phyloP scores from a whole-genome alignment of 2,888 invertebrate genomes.

The Oscheius onirici region DNA sequence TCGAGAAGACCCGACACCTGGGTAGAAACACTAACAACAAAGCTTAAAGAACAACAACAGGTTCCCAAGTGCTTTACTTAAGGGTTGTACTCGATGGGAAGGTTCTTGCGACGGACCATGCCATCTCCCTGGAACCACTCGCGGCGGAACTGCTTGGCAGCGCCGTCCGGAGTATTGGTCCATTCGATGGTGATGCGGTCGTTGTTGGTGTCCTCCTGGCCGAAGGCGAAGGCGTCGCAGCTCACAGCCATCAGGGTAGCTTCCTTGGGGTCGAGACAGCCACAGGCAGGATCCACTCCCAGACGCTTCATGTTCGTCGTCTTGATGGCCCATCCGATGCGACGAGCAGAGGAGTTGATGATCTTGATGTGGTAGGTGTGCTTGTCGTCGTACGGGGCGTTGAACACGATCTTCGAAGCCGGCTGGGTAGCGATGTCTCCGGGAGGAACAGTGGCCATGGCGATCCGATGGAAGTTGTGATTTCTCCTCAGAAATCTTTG shows the following conservation, averaged over 20 bases:
- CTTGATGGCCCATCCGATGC: slow-evolving; percentile 4
- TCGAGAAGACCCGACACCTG: too few relatives aligned
- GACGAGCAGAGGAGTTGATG: background rate
- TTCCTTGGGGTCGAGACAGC: slow-evolving; percentile 58
- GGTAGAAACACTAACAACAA: too few relatives aligned
- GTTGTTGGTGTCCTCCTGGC: slow-evolving; percentile 26
- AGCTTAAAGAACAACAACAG: too few relatives aligned
- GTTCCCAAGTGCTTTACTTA: background rate
- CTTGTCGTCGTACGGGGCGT: slow-evolving; percentile 58
- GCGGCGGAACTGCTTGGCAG: slow-evolving; percentile 57
- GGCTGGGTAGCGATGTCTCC: background rate
- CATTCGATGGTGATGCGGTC: slow-evolving; percentile 41
- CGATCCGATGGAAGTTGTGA: too few relatives aligned
- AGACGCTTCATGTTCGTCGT: background rate
- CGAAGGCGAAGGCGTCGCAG: slow-evolving; percentile 37
- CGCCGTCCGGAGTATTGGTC: slow-evolving; percentile 61
- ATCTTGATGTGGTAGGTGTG: slow-evolving; percentile 58
- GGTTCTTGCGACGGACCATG: slow-evolving; percentile 43
- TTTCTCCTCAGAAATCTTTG: too few relatives aligned
- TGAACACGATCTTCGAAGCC: slow-evolving; percentile 47
- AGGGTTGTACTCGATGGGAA: slow-evolving; percentile 27
- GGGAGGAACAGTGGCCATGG: background rate
- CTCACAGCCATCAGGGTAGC: slow-evolving; percentile 56
- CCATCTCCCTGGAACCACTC: slow-evolving; percentile 48
- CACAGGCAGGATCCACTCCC: too few relatives aligned